Evolutionary conservation across 2,888 invertebrate species (phyloP).

Genomic region (Clepsis dumicolana): DNA sequence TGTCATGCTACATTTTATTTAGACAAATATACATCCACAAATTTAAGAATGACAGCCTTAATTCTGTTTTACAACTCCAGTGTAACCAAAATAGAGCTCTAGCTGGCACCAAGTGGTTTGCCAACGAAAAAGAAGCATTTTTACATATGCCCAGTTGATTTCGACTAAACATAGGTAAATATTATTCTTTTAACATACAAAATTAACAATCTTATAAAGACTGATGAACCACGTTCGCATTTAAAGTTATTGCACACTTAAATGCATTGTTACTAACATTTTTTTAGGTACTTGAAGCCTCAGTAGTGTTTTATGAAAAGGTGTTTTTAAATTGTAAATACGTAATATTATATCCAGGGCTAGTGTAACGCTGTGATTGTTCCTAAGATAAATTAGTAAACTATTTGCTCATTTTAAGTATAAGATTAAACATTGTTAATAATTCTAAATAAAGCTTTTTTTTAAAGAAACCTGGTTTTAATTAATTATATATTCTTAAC

Average conservation of each 20-base stretch:
- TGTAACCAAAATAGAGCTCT: slow-evolving; percentile 63
- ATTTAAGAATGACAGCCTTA: slow-evolving; percentile 60
- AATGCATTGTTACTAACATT: slow-evolving; percentile 15
- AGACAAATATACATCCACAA: slow-evolving; percentile 64
- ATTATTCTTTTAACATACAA: slow-evolving; percentile 4
- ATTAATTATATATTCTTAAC: too few species aligned
- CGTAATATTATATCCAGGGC: slow-evolving; percentile 41
- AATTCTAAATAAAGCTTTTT: background rate
- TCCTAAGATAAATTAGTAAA: slow-evolving; percentile 67
- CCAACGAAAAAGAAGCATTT: slow-evolving; percentile 71
- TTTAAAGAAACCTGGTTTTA: background rate
- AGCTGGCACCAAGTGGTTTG: slow-evolving; percentile 67
- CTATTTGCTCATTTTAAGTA: slow-evolving; percentile 68
- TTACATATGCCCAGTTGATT: slow-evolving; percentile 52
- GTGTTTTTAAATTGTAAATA: slow-evolving; percentile 10
- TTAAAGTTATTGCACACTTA: slow-evolving; percentile 30
- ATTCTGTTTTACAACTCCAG: slow-evolving; percentile 65
- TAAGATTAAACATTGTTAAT: slow-evolving; percentile 50
- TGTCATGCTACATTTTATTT: slow-evolving; percentile 65
- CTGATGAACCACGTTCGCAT: slow-evolving; percentile 39
- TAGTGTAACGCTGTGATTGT: slow-evolving; percentile 69
- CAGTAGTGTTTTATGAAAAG: background rate
- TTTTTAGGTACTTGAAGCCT: background rate
- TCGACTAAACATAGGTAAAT: background rate
- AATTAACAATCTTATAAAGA: slow-evolving; percentile 26